These are phyloP conservation scores for Arctia plantaginis DNA, from an alignment of 2,888 invertebrate genomes.

Conservation along the genomic window DNA sequence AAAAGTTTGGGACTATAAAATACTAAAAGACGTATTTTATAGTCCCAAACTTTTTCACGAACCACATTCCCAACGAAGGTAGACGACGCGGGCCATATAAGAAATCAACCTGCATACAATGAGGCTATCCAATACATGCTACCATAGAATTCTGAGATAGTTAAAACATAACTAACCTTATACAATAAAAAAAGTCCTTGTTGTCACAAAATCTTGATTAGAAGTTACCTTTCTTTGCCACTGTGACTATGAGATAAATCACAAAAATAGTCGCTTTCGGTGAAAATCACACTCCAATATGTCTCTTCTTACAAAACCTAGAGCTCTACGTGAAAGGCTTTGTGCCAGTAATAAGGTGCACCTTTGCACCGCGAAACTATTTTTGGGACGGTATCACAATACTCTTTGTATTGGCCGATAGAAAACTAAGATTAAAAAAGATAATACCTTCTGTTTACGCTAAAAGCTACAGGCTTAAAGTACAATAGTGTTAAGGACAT, in stretches of 20 bases:
- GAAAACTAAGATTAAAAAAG: slow-evolving; percentile 39
- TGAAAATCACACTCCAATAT: not conserved
- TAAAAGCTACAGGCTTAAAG: not conserved
- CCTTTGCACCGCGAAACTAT: slow-evolving; percentile 53
- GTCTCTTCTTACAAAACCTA: slow-evolving; percentile 9
- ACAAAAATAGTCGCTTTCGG: not conserved
- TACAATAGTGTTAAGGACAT: not conserved
- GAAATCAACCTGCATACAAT: too few relatives aligned
- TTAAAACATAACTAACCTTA: too few relatives aligned
- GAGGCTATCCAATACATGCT: too few relatives aligned
- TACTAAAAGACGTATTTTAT: too few relatives aligned
- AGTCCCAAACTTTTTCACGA: too few relatives aligned
- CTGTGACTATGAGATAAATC: not conserved
- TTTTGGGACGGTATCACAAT: slow-evolving; percentile 57
- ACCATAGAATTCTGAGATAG: too few relatives aligned
- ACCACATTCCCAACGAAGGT: too few relatives aligned
- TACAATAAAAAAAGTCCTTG: not conserved
- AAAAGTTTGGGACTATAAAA: too few relatives aligned
- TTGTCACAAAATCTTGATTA: not conserved
- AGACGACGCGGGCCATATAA: too few relatives aligned
- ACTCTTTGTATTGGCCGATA: slow-evolving; percentile 43
- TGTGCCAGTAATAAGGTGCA: slow-evolving; percentile 61
- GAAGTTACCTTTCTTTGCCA: not conserved
- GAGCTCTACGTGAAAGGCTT: slow-evolving; percentile 27
- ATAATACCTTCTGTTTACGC: slow-evolving; percentile 13